Evolutionary conservation across 2,888 invertebrate species (phyloP), one percentile per base, ranked within the genome.

Genomic region (Leucozona laternaria): DNA sequence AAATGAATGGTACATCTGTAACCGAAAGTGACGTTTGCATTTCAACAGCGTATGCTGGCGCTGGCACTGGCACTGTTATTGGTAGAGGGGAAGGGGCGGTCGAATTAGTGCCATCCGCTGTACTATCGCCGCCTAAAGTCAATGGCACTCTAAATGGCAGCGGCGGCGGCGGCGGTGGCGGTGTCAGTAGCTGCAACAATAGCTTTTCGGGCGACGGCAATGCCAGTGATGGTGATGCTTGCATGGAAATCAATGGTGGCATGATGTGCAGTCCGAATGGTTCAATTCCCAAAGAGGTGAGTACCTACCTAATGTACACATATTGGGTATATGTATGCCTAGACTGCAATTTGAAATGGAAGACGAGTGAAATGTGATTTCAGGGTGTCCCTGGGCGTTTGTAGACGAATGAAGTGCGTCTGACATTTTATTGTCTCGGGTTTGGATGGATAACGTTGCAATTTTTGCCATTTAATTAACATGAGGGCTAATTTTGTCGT

Each of bases 211-310:
- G 85, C 71, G 90, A 90, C 76, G 89, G 89, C 40, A 89, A 89
- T 80, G 88, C 83, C 88, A 91, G 90, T 89, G 91, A 91, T 86
- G 89, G 88, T 48, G 91, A 91, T 73, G 88, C 89, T 31, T 91
- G 91, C 88, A 89, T 90, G 89, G 92, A 92, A 83, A 90, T 91
- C 88, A 92, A 91, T 88, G 83, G 82, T n/a, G 91, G 89, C 78
- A 89, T 91, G 86, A 89, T 91, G 87, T 91, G 91, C 57, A 89
- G 90, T 88, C 91, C 91, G 84, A 88, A 89, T 81, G 89, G 88
- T 84, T 89, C 89, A 76, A 88, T 88, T 88, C 82, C 81, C 89
- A 92, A 92, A 89, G 92, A 92, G 91, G 92, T 92, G 88, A 88
- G 90, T 90, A 55, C 5, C 2, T 0, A n/a, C n/a, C n/a, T n/a